Base-by-base conservation (phyloP, 2,113 vertebrate species). In the Tonatia bakeri region DNA sequence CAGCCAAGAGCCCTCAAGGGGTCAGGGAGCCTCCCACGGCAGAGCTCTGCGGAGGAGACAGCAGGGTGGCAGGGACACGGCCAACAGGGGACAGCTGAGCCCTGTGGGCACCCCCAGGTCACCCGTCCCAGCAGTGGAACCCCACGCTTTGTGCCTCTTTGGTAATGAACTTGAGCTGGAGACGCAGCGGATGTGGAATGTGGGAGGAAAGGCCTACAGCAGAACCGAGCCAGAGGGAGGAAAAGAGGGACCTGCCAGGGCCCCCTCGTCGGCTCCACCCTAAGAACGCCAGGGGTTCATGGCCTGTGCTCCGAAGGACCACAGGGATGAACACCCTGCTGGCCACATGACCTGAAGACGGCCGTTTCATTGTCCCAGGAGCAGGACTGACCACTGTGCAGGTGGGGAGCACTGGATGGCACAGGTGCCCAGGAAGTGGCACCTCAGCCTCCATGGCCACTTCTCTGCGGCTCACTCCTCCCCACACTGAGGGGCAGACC, bases 401-500 rank as follows among this genome's bases (percentile, higher is more conserved):
- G n/a, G 83, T 28, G 26, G 56, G 5, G 40, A n/a, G 36, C 24
- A 91, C 64, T 43, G 65, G 70, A 6, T 16, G 10, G 20, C 0
- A 38, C 38, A 26, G 64, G 14, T 1, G 43, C 64, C 67, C 36
- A 61, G 65, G 80, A 70, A 61, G 65, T 3, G 36, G 69, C 45
- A 40, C 7, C 26, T 19, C 8, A 31, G 38, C 3, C 54, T 1
- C 0, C 4, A 1, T 26, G 28, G 16, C 19, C 83, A 28, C 77
- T 65, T 13, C 69, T 73, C 28, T 33, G 31, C 4, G 0, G 11
- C 31, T 3, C 61, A 38, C 40, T 45, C 43, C 64, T 56, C 20
- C 24, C 14, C 24, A 8, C 3, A 7, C 11, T 20, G 16, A 52
- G 2, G 20, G 8, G 26, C 7, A 1, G 5, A 47, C 20, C 38